Evolutionary conservation across 2,888 invertebrate genomes (phyloP).

Genomic region (Eulithis prunata): DNA sequence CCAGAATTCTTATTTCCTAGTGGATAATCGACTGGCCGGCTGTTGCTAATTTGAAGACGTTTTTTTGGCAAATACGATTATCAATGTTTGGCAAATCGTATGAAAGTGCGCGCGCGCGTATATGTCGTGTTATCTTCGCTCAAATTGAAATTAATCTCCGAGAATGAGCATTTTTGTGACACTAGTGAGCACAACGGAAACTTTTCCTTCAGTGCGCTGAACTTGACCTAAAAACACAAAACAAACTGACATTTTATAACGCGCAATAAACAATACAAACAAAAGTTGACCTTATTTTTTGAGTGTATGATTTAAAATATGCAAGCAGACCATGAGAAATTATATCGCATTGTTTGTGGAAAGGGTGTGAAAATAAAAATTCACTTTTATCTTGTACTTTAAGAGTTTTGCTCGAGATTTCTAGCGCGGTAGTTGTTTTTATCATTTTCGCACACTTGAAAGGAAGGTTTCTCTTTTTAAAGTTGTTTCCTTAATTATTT

Average conservation of each 20-base stretch:
- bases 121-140: constrained; percentile 52
- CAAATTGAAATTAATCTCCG: constrained; percentile 47
- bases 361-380: not conserved
- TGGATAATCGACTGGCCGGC: constrained; percentile 82
- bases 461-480: constrained; percentile 49
- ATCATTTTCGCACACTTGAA: not conserved
- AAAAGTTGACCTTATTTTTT: constrained; percentile 7
- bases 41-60: constrained; percentile 70
- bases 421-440: not conserved
- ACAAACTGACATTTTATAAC: constrained; percentile 7
- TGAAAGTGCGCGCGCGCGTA: constrained; percentile 49
- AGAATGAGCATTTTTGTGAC: constrained; percentile 43
- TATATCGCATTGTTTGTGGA: not conserved
- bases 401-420: too few relatives aligned
- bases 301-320: constrained; percentile 4
- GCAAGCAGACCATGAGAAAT: constrained; percentile 11
- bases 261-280: not conserved
- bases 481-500: constrained; percentile 61
- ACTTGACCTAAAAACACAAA: constrained; percentile 6
- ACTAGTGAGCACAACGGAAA: constrained; percentile 1
- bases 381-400: too few relatives aligned
- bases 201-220: not conserved
- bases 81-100: constrained; percentile 67
- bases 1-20: constrained; percentile 78
- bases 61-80: constrained; percentile 66